Evolutionary conservation across 2,113 vertebrate genomes (phyloP), one percentile per base, ranked within the genome.

Genomic region (Capreolus pygargus): DNA sequence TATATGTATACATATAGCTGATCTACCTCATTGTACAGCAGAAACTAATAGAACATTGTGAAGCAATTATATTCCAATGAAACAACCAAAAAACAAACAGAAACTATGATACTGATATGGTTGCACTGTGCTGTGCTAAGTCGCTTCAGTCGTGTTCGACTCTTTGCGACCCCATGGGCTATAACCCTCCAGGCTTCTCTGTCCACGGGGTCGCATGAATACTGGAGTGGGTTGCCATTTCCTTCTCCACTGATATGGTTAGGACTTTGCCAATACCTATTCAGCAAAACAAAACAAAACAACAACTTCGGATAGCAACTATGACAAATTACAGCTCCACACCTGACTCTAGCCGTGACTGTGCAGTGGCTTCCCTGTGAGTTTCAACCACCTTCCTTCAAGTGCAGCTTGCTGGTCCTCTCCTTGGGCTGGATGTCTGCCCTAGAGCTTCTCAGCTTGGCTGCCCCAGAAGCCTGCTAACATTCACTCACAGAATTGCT

Each of bases 61-160:
- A 43, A 27, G 39, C 39, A 76, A 7, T 76, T 76, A 76, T 43
- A 76, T 76, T 76, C 12, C 12, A 43, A 27, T 43, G 43, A 43
- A 76, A 43, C n/a, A 74, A 39, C 36, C 19, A 74, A 74, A 74
- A 74, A 43, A 25, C 36, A 74, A 74, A 76, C 23, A 43, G 43
- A 27, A 76, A 27, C 36, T 43, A 27, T 27, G 36, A 76, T 39
- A 7, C 11, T 9, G 23, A 76, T 76, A 14, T 1, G 0, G 70
- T 39, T 23, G 67, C 3, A 2, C n/a, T 23, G n/a, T 23, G 67
- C n/a, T 70, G 67, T 70, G 67, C n/a, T 23, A 70, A 70, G n/a
- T 70, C 2, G 0, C n/a, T 6, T 70, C n/a, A 39, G 67, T 39
- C 1, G 19, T 39, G 19, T 70, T 11, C 1, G 1, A 12, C 19